A percentile compares a stretch with the other conserved stretches of the same genome.
Evolutionary conservation across 2,113 vertebrate species (phyloP).

Genomic region (Nicator chloris): DNA sequence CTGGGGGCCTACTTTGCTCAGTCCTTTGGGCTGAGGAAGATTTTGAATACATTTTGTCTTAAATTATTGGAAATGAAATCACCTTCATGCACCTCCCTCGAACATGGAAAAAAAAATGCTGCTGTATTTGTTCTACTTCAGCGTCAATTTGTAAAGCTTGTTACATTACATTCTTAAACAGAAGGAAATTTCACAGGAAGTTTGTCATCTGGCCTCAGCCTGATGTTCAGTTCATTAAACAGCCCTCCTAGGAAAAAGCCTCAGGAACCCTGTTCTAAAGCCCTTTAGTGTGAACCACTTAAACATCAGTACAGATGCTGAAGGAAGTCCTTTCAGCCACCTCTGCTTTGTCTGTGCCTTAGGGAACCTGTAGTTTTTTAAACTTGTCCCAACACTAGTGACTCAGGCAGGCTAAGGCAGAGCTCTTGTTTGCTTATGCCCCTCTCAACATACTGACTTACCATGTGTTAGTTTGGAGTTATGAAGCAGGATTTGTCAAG

Average conservation of each 20-base stretch:
- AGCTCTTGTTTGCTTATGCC: background rate
- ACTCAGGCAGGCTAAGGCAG: background rate
- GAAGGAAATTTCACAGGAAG: background rate
- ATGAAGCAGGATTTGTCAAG: background rate
- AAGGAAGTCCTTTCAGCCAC: background rate
- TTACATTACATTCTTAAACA: background rate
- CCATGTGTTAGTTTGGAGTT: background rate
- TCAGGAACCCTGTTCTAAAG: background rate
- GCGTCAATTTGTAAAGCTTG: background rate
- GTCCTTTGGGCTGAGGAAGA: background rate
- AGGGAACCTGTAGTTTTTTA: background rate
- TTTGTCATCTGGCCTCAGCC: background rate
- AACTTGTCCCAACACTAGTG: background rate
- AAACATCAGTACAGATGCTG: background rate
- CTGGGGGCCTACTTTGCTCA: background rate
- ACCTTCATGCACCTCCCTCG: rapidly evolving
- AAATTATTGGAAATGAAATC: background rate
- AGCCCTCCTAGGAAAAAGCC: background rate
- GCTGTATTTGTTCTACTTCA: background rate
- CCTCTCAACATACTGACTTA: background rate
- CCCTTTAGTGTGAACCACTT: background rate
- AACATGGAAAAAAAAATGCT: background rate
- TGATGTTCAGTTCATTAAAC: background rate
- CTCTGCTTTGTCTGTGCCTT: background rate
- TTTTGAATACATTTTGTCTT: background rate